Evolutionary conservation across 2,113 vertebrate species (phyloP).

Genomic region (Neolamprologus tretocephalus): DNA sequence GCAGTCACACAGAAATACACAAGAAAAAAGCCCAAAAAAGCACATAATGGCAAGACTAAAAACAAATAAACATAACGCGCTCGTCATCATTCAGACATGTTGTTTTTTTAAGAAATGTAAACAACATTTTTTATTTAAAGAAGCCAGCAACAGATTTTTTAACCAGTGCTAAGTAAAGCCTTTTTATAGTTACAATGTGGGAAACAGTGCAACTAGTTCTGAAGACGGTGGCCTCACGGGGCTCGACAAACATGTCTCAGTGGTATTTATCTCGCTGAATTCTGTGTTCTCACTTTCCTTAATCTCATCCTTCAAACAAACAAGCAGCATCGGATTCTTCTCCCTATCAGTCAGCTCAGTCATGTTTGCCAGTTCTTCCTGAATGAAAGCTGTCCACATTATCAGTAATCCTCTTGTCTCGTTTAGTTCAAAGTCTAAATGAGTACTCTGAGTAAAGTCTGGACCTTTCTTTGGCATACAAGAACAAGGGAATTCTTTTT

Average conservation of each 20-base stretch:
- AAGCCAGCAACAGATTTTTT: not conserved
- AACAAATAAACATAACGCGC: conserved; percentile 17
- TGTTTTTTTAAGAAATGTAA: not conserved
- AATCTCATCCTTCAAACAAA: conserved; percentile 94
- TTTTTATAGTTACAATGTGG: conserved; percentile 15
- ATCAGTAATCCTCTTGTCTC: conserved; percentile 86
- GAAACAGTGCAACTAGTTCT: not conserved
- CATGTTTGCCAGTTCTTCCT: conserved; percentile 86
- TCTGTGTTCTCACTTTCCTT: conserved; percentile 77
- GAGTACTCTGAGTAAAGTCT: conserved; percentile 85
- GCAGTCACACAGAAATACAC: conserved; percentile 35
- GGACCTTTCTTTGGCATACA: conserved; percentile 82
- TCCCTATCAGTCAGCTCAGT: conserved; percentile 72
- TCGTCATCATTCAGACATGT: not conserved
- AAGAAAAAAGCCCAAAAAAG: conserved; percentile 11
- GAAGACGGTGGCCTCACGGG: not conserved
- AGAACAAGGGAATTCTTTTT: conserved; percentile 69
- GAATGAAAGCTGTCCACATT: conserved; percentile 83
- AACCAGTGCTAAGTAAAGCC: not conserved
- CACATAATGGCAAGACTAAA: not conserved
- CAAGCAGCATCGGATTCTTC: conserved; percentile 85
- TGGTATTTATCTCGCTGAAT: conserved; percentile 86
- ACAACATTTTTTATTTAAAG: not conserved
- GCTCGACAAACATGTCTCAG: conserved; percentile 72
- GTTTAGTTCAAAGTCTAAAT: conserved; percentile 83